These are phyloP conservation scores for Australoheros scitulus DNA, from an alignment of 2,113 vertebrate species.

Conservation along the genomic window DNA sequence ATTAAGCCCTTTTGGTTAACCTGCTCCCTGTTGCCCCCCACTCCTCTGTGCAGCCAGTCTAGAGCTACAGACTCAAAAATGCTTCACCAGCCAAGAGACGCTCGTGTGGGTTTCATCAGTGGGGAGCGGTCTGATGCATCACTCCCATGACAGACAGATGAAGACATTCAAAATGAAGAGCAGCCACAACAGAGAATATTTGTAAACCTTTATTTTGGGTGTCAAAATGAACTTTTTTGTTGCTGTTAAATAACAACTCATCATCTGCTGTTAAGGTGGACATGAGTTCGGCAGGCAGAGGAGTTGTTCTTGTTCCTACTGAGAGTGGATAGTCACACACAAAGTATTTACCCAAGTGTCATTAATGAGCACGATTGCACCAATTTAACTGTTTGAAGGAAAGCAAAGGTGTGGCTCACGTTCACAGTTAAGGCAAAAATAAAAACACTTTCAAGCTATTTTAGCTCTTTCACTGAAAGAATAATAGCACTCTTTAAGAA, in stretches of 20 bases:
- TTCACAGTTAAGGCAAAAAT: constrained; percentile 51
- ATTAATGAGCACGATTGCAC: constrained; percentile 33
- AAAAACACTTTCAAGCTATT: constrained; percentile 21
- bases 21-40: not conserved
- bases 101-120: not conserved
- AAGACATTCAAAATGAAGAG: not conserved
- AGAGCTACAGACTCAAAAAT: not conserved
- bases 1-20: too few relatives aligned
- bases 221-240: not conserved
- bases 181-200: not conserved
- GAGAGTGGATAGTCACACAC: not conserved
- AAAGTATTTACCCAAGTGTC: constrained; percentile 17
- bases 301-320: not conserved
- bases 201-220: not conserved
- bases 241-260: not conserved
- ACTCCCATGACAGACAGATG: too few relatives aligned
- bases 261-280: not conserved
- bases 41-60: not conserved
- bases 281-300: not conserved
- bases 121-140: not conserved
- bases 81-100: not conserved
- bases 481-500: constrained; percentile 42
- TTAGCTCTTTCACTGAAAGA: constrained; percentile 82
- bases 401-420: constrained; percentile 15
- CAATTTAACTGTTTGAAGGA: constrained; percentile 33